Evolutionary conservation across 2,888 invertebrate species (phyloP).

Genomic region (Drosophila leonis): DNA sequence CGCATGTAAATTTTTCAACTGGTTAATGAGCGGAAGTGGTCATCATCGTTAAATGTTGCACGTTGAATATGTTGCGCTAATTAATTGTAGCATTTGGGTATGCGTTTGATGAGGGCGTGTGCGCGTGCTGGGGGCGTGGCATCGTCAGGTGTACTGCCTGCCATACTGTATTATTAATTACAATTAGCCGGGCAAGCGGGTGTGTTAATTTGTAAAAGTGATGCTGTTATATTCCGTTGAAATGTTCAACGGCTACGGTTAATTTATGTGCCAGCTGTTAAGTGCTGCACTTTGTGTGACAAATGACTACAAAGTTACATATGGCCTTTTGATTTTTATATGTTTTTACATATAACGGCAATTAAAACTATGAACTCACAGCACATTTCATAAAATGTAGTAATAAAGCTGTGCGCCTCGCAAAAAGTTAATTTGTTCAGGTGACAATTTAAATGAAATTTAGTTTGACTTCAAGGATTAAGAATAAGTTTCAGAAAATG

Average conservation of each 20-base stretch:
- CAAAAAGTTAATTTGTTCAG: constrained; percentile 9
- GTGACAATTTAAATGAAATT: constrained; percentile 6
- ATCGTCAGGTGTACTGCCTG: constrained; percentile 54
- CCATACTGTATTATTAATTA: constrained; percentile 68
- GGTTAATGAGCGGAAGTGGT: constrained; percentile 79
- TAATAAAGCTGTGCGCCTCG: constrained; percentile 14
- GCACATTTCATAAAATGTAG: constrained; percentile 9
- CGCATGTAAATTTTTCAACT: constrained; percentile 74
- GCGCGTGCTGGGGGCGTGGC: constrained; percentile 45
- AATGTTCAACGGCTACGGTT: constrained; percentile 56
- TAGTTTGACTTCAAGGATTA: neutral
- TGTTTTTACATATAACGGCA: constrained; percentile 31
- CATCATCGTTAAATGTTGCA: constrained; percentile 65
- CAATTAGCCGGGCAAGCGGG: constrained; percentile 60
- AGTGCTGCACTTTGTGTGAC: constrained; percentile 71
- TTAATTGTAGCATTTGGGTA: constrained; percentile 43
- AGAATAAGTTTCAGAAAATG: neutral
- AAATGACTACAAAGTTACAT: constrained; percentile 69
- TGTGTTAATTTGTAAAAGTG: constrained; percentile 76
- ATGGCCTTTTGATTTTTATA: constrained; percentile 62
- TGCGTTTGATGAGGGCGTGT: constrained; percentile 8
- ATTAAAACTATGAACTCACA: constrained; percentile 55
- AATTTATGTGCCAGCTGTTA: constrained; percentile 75
- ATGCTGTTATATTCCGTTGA: constrained; percentile 60
- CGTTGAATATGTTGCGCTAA: constrained; percentile 59